Evolutionary conservation across 2,888 invertebrate genomes (phyloP), one percentile per base, ranked within the genome.

Genomic region (Drosophila histrio): DNA sequence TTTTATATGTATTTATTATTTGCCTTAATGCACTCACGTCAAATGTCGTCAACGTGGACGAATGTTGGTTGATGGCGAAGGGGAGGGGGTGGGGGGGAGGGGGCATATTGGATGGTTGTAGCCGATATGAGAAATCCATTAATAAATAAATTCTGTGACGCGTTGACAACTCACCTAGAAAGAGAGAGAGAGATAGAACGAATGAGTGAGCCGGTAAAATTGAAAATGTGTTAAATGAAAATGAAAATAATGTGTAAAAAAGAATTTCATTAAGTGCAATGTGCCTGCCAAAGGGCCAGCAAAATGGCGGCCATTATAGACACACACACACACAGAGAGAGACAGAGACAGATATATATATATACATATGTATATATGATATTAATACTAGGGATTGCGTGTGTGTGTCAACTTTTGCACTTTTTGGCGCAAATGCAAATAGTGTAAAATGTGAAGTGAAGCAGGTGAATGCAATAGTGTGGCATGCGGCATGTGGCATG

Each of bases 191-290:
- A 43, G 28, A 19, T 21, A 63, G 30, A 59, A 38, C 44, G 41
- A 9, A 24, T 60, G 50, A 38, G 19, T 9, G 24, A 17, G 39
- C 24, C 9, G 7, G 28, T 9, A 9, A 43, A 17, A 43, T 11
- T 61, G 44, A 32, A 70, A 39, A 66, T 56, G 68, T 58, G 62
- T 57, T 56, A 47, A 50, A 65, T 61, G 54, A 56, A 62, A 54
- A 49, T 52, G 36, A 60, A 60, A 54, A 60, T 60, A 65, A 59
- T 50, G 26, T 43, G 26, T 50, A 26, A 59, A 44, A 44, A 56
- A 76, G 77, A 79, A 84, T 84, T 82, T 82, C 79, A 82, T 84
- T 82, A 84, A 84, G 84, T 81, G 84, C 77, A 77, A 70, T 74
- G 65, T 74, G 65, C 36, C 62, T 34, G 60, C 47, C 62, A 60